Percentiles rank a stretch among this genome's conserved stretches.
These are phyloP conservation scores for Sericinus montela DNA, from an alignment of 2,888 invertebrate species.

Conservation along the genomic window DNA sequence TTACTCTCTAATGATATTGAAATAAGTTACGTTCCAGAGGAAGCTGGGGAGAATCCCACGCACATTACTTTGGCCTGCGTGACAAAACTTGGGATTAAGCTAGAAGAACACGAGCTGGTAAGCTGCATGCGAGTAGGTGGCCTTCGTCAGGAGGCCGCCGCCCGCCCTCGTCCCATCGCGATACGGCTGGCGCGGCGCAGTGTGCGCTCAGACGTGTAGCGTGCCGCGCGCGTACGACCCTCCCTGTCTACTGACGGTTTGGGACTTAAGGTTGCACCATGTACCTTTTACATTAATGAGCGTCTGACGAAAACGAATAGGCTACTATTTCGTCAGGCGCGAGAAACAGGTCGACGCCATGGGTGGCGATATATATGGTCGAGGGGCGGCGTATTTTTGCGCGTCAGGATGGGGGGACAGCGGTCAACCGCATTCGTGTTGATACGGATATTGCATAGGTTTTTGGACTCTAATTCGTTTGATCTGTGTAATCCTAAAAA, in stretches of 20 bases:
- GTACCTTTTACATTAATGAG: not conserved
- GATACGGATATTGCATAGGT: not conserved
- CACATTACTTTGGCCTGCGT: not conserved
- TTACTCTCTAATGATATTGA: not conserved
- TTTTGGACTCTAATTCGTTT: not conserved
- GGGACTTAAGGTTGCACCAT: not conserved
- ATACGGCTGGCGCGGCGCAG: not conserved
- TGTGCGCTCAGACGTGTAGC: not conserved
- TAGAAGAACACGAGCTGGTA: not conserved
- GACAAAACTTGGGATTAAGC: not conserved
- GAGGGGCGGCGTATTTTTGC: not conserved
- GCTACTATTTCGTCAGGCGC: too few relatives aligned
- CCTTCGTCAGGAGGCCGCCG: too few relatives aligned
- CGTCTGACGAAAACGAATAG: not conserved
- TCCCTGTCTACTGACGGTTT: not conserved
- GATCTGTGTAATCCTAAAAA: not conserved
- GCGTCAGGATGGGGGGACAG: not conserved
- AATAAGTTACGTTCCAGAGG: not conserved
- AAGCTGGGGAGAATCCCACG: not conserved
- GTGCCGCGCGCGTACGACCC: not conserved
- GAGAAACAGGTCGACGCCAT: too few relatives aligned
- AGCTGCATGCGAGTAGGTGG: not conserved
- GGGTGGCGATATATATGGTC: not conserved
- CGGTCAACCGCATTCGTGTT: not conserved
- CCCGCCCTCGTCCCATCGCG: too few relatives aligned